Conservation (phyloP, 2,797 vertebrate genomes). For the Poliocrania exsul region DNA sequence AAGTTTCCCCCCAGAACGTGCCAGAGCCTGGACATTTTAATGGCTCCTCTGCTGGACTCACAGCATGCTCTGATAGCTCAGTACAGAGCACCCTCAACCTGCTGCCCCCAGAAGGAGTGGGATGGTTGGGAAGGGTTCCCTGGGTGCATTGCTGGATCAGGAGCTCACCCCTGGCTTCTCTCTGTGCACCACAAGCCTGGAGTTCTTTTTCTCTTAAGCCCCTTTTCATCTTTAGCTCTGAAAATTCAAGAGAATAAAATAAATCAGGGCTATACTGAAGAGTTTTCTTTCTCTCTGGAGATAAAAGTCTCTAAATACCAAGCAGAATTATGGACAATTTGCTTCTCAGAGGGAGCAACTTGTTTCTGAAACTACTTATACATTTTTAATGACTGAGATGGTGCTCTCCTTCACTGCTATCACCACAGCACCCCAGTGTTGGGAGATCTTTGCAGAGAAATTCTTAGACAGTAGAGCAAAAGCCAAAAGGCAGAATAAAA, state of each 20-base stretch:
- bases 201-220: neutral
- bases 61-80: neutral
- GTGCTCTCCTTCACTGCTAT: neutral
- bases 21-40: neutral
- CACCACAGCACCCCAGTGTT: neutral
- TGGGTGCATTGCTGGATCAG: neutral
- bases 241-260: constrained; percentile 17
- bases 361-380: constrained; percentile 21
- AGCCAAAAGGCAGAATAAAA: constrained; percentile 41
- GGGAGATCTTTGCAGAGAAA: neutral
- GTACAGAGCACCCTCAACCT: neutral
- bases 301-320: constrained; percentile 57
- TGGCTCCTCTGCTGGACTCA: neutral
- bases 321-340: constrained; percentile 59
- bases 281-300: constrained; percentile 34
- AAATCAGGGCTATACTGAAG: neutral
- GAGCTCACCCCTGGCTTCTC: neutral
- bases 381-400: constrained; percentile 36
- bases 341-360: constrained; percentile 30
- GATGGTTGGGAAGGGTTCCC: neutral
- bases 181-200: neutral
- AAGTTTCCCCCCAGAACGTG: neutral
- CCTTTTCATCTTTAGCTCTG: neutral
- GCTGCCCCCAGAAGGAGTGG: neutral
- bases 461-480: constrained; percentile 18